Evolutionary conservation across 2,797 vertebrate species (phyloP).

Genomic region (Parotocinclus haroldoi): DNA sequence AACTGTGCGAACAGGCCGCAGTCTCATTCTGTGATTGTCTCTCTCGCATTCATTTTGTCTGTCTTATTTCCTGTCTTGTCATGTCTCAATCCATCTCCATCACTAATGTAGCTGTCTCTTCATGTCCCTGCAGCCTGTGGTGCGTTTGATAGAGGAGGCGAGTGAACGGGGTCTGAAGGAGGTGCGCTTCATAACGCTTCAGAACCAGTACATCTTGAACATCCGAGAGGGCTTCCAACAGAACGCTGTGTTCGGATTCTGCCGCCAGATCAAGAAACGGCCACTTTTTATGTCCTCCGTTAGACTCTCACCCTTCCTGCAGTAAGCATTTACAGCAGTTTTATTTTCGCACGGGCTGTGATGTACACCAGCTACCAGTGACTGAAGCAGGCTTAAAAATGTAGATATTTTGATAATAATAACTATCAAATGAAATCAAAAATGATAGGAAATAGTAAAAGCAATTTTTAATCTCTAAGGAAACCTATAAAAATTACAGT

Average conservation of each 20-base stretch:
- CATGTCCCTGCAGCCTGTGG: slow-evolving; percentile 78
- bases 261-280: slow-evolving; percentile 90
- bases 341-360: no score
- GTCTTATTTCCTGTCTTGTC: neutral
- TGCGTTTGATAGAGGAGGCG: slow-evolving; percentile 92
- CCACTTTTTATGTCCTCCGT: slow-evolving; percentile 89
- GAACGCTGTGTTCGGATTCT: slow-evolving; percentile 84
- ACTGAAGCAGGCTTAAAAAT: no score
- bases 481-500: no score
- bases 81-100: neutral
- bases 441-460: no score
- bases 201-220: slow-evolving; percentile 96
- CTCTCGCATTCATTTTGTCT: neutral
- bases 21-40: neutral
- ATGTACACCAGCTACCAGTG: no score
- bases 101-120: neutral
- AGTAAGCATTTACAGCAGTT: slow-evolving; percentile 72
- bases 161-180: slow-evolving; percentile 88
- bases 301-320: slow-evolving; percentile 84
- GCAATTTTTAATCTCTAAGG: no score
- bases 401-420: no score
- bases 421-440: no score
- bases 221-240: slow-evolving; percentile 91
- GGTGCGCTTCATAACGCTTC: slow-evolving; percentile 93
- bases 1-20: slow-evolving; percentile 18